Evolutionary conservation across 1,140 invertebrate species (phyloP).

Genomic region (Lordiphosa stackelbergi): DNA sequence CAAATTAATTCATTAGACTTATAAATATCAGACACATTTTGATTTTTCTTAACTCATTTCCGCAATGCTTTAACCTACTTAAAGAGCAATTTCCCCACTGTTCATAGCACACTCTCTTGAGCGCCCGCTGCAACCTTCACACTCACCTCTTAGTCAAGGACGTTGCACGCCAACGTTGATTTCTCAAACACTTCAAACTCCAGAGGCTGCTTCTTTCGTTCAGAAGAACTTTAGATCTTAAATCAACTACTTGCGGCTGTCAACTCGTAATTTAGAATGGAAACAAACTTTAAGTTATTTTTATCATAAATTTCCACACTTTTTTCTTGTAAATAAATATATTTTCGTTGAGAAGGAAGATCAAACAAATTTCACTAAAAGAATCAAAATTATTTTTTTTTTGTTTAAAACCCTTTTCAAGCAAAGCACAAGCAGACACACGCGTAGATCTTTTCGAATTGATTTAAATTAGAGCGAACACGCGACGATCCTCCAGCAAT

Average conservation of each 20-base stretch:
- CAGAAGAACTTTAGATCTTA: background rate
- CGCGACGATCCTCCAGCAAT: constrained; percentile 56
- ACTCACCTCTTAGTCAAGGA: constrained; percentile 69
- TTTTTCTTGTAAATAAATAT: constrained; percentile 24
- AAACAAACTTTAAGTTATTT: constrained; percentile 60
- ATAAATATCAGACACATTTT: too few relatives aligned
- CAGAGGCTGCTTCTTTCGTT: constrained; percentile 23
- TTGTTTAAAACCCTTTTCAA: constrained; percentile 6
- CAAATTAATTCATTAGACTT: too few relatives aligned
- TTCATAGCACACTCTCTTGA: constrained; percentile 13
- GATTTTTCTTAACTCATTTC: background rate
- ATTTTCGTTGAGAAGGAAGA: constrained; percentile 35
- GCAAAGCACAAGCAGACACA: constrained; percentile 27
- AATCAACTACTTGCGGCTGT: constrained; percentile 50
- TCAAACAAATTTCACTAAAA: constrained; percentile 63
- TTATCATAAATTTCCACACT: constrained; percentile 56
- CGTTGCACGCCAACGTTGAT: constrained; percentile 42
- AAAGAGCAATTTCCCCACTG: constrained; percentile 2
- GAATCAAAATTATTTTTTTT: constrained; percentile 40
- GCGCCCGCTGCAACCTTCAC: constrained; percentile 43
- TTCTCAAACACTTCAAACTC: constrained; percentile 23
- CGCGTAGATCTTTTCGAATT: constrained; percentile 51
- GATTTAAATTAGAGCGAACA: constrained; percentile 63
- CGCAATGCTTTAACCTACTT: background rate
- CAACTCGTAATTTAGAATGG: constrained; percentile 55